Evolutionary conservation across 2,113 vertebrate genomes (phyloP).

Genomic region (Myotis yumanensis): DNA sequence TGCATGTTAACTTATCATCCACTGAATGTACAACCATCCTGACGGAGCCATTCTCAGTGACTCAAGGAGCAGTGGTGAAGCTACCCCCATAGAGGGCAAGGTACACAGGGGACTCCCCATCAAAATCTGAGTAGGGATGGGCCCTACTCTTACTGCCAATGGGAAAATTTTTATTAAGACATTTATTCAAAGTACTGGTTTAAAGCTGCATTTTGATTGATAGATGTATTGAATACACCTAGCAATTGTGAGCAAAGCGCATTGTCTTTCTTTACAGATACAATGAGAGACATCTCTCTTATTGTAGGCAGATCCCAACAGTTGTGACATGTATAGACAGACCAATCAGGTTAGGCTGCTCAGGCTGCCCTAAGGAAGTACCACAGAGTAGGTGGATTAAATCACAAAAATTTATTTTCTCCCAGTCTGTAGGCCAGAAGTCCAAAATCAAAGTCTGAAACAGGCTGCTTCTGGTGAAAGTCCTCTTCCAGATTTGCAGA

Average conservation of each 20-base stretch:
- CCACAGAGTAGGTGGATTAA: neutral
- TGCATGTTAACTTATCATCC: neutral
- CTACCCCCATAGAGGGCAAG: accelerated
- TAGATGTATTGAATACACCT: too few relatives aligned
- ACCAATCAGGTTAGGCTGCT: neutral
- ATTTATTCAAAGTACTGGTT: too few relatives aligned
- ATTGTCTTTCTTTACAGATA: neutral
- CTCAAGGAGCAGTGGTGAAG: neutral
- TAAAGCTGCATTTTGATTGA: accelerated
- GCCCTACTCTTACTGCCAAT: too few relatives aligned
- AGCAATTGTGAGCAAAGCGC: neutral
- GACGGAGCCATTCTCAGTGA: neutral
- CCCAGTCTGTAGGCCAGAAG: neutral
- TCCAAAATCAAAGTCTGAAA: neutral
- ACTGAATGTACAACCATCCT: neutral
- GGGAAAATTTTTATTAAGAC: neutral
- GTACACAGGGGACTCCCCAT: too few relatives aligned
- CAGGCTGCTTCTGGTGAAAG: neutral
- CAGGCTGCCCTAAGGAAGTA: neutral
- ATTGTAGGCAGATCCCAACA: neutral
- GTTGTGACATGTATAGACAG: too few relatives aligned
- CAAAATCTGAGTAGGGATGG: too few relatives aligned
- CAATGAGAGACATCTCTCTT: neutral
- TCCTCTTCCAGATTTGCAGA: neutral
- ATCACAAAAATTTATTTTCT: neutral